phyloP scores from a whole-genome alignment of 2,113 vertebrate genomes.

The Sterna hirundo region DNA sequence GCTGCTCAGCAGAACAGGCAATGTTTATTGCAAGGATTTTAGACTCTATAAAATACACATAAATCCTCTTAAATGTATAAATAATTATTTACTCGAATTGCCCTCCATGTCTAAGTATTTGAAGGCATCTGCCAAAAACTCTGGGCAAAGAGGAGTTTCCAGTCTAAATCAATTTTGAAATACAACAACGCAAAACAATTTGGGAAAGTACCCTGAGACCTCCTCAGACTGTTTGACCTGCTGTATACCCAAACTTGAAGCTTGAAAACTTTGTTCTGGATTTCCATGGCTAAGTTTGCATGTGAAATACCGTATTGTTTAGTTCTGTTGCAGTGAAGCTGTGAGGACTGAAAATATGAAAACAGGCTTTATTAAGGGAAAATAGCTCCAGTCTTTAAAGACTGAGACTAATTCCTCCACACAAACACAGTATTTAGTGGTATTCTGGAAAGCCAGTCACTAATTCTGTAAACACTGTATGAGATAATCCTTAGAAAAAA shows the following conservation, averaged over 20 bases:
- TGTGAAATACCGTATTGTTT: slow-evolving; percentile 3
- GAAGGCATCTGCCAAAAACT: not conserved
- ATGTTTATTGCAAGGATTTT: not conserved
- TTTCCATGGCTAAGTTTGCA: not conserved
- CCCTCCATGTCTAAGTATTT: not conserved
- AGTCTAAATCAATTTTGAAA: not conserved
- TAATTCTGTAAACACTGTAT: not conserved
- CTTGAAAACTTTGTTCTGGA: not conserved
- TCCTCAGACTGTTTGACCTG: not conserved
- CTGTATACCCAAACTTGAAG: not conserved
- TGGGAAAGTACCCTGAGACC: not conserved
- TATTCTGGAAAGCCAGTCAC: not conserved
- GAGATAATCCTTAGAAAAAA: not conserved
- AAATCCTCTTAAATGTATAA: not conserved
- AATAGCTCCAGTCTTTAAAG: not conserved
- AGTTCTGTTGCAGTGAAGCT: not conserved
- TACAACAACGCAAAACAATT: not conserved
- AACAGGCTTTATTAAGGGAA: not conserved
- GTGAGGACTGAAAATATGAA: not conserved
- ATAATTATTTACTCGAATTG: not conserved
- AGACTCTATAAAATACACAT: not conserved
- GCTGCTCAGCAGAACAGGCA: not conserved
- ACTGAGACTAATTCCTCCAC: not conserved
- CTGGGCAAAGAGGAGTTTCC: not conserved
- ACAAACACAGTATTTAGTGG: not conserved